Base-by-base conservation (phyloP, 2,797 vertebrate genomes). In the Cirrhinus mrigala region DNA sequence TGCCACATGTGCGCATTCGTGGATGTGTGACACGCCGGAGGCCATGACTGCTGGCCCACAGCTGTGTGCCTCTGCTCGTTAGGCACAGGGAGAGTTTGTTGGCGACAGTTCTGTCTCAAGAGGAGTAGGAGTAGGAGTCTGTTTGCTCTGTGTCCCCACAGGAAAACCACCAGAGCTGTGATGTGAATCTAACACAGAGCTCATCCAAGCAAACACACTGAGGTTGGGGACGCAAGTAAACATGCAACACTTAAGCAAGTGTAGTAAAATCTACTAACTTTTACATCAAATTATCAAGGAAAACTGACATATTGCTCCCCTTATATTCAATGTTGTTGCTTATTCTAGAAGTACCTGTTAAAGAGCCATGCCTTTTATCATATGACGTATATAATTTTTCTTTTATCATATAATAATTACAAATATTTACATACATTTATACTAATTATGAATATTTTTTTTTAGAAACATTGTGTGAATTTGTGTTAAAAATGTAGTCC, bases 11-110 rank as follows among this genome's bases (percentile, higher is more conserved):
- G 69, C 29, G 46, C 70, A 71, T 80, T 54, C 64, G 70, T 85
- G 74, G 68, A 74, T 87, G 79, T 79, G 71, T 76, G 79, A 50
- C 58, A 44, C 27, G 81, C 89, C 77, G 44, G 66, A 87, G 89
- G 87, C 77, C 80, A 84, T 37, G 71, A 77, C 75, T 82, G 76
- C 82, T 77, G 70, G 74, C 64, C 79, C 77, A 68, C 78, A 87
- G 78, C 80, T 87, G 85, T 84, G 76, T 83, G 84, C 22, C 37
- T 12, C 62, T 64, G 82, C 88, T 91, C 83, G 89, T 90, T 86
- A 90, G 77, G 62, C 79, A 81, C 46, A 81, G 73, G 71, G 79
- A 83, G 69, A 66, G 48, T 56, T 60, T 81, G 60, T 60, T 76
- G 66, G 68, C 68, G 79, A 88, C 87, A 88, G 74, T 62, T 20